Evolutionary conservation across 2,113 vertebrate species (phyloP).

Genomic region (Cisticola juncidis): DNA sequence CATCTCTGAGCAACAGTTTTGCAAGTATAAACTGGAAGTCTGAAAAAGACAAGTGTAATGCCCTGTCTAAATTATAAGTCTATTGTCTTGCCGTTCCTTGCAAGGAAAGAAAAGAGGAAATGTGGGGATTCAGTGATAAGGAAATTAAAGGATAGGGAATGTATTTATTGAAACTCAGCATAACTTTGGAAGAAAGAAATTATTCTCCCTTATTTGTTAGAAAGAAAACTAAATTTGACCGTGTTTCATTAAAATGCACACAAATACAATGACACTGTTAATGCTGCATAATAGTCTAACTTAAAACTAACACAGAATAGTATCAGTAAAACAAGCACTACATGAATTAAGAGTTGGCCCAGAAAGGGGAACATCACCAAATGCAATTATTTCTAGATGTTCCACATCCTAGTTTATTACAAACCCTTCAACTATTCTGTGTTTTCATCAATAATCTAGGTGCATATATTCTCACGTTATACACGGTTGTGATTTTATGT

Average conservation of each 20-base stretch:
- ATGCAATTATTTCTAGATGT: background rate
- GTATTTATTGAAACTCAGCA: background rate
- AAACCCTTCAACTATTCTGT: background rate
- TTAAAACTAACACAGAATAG: background rate
- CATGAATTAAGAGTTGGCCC: background rate
- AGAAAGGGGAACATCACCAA: background rate
- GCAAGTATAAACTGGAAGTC: background rate
- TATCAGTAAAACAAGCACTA: background rate
- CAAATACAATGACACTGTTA: background rate
- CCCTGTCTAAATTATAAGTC: background rate
- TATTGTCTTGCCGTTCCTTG: background rate
- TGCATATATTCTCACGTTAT: background rate
- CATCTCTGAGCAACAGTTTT: background rate
- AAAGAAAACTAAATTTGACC: background rate
- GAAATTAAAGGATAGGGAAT: background rate
- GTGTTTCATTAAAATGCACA: background rate
- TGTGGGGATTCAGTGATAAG: background rate
- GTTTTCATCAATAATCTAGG: background rate
- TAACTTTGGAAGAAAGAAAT: background rate
- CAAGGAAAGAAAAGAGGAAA: background rate
- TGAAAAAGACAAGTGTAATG: background rate
- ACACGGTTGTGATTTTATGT: background rate
- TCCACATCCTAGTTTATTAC: background rate
- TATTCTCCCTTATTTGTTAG: background rate
- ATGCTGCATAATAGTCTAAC: background rate